These are phyloP conservation scores for Aricia agestis DNA, from an alignment of 1,140 invertebrate species.

Conservation along the genomic window DNA sequence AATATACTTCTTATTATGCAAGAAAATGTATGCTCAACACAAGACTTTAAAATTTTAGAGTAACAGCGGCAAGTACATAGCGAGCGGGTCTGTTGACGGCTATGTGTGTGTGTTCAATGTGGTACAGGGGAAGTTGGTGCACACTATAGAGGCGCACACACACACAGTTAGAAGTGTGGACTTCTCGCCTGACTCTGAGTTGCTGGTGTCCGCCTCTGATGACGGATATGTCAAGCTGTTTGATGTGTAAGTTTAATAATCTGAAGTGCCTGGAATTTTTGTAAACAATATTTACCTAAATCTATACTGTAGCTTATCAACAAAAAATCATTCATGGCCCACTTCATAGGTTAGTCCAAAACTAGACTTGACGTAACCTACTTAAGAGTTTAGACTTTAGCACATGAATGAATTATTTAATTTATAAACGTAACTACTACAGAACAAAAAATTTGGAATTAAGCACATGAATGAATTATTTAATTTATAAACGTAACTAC, in stretches of 20 bases:
- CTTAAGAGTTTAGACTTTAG: too few relatives aligned
- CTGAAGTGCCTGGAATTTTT: too few relatives aligned
- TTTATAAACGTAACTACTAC: too few relatives aligned
- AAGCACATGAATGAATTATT: too few relatives aligned
- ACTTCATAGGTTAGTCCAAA: too few relatives aligned
- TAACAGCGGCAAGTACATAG: slow-evolving; percentile 95
- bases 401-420: too few relatives aligned
- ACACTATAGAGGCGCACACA: slow-evolving; percentile 95
- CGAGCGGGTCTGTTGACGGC: slow-evolving; percentile 94
- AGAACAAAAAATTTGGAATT: too few relatives aligned
- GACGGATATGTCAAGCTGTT: slow-evolving; percentile 92
- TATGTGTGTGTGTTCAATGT: slow-evolving; percentile 97
- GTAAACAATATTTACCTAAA: too few relatives aligned
- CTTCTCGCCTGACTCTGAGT: slow-evolving; percentile 94
- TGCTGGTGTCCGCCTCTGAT: slow-evolving; percentile 94
- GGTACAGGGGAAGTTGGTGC: slow-evolving; percentile 90
- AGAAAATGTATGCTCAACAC: not conserved
- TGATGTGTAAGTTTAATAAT: slow-evolving; percentile 31
- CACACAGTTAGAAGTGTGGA: slow-evolving; percentile 93
- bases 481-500: too few relatives aligned
- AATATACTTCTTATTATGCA: not conserved
- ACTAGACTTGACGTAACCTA: too few relatives aligned
- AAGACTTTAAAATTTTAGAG: slow-evolving; percentile 78
- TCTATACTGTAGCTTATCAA: too few relatives aligned
- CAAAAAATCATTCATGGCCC: too few relatives aligned